Base-by-base conservation (phyloP, 2,797 vertebrate genomes). In the Siniperca scherzeri region DNA sequence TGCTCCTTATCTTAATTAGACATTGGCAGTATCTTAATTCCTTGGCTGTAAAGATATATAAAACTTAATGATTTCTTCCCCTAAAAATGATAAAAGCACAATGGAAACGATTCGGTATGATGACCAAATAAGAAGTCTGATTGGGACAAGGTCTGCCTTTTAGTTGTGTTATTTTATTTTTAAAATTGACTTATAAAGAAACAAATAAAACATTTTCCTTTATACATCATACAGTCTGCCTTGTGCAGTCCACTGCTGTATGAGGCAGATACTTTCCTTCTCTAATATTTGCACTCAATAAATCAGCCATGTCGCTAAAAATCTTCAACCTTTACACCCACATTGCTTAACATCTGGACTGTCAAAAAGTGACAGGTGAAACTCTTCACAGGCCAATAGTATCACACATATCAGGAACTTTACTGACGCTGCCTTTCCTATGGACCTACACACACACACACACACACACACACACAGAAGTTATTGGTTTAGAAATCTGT, bases 331-430 rank as follows among this genome's bases (percentile, higher is more conserved):
- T 75, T 59, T 33, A 77, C 77, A 68, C 78, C 69, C 70, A 48
- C 52, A 64, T 38, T 4, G 17, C 70, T 76, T 81, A 82, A 80
- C 70, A 86, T 78, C 70, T 25, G 14, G 46, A 21, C 71, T 69
- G 61, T 82, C 78, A 74, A 14, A 59, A 22, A 76, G 30, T 77
- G 88, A 81, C 84, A 80, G 85, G 57, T 64, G 38, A 76, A 86
- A 48, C 42, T 81, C 74, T 88, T 87, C 70, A 74, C 56, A 56
- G 61, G n/a, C n/a, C 40, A 55, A 53, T 42, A 60, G 79, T 56
- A 74, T 75, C 66, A 38, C 65, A 56, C 74, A 87, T 52, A 69
- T 78, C 42, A 48, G 70, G 60, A 76, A 57, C 38, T 72, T 67
- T 25, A 82, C 73, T 72, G 71, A 59, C 9, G 9, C 40, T 53